Evolutionary conservation across 2,797 vertebrate species (phyloP), one percentile per base, ranked within the genome.

Genomic region (Pseudomugil gertrudae): DNA sequence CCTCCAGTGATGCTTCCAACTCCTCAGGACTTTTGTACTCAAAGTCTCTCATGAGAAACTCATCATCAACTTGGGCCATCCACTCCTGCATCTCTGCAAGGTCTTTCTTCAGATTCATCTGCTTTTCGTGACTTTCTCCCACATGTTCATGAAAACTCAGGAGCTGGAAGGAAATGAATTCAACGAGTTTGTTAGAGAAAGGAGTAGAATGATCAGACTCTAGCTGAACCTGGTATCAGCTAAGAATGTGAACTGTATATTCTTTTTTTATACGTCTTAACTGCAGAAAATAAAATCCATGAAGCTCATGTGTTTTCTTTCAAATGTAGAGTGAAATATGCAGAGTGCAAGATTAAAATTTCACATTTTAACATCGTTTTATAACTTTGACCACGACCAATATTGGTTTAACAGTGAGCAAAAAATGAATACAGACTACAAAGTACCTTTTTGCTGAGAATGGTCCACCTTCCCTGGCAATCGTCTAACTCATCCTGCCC

Each of bases 71-170:
- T 87, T 99, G 97, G 4, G 92, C 77, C 94, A 99, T 96, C 98
- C 98, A 99, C 69, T 99, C 97, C 87, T 96, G 96, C 98, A 99
- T 99, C 93, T 99, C 98, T 2, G 93, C 94, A 93, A 99, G 90
- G 89, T 99, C 98, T 83, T 99, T 99, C 91, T 93, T 96, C 82
- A 99, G 86, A 91, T 99, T 99, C 86, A 93, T 84, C 77, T 95
- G 94, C 90, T 93, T 96, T 89, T 99, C 97, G 78, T 95, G 95
- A 84, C 89, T 95, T 88, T 99, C 98, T 24, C 92, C 92, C 82
- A 95, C 86, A 11, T 86, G 89, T 33, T 94, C 94, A 87, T 95
- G 96, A 35, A 95, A 95, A 87, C 88, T 89, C 92, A 94, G 61
- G 58, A 99, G 90, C 97, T 99, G 90, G 33, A 85, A 60, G 74